These are phyloP conservation scores for Sminthurides aquaticus DNA, from an alignment of 2,888 invertebrate genomes.

Conservation along the genomic window DNA sequence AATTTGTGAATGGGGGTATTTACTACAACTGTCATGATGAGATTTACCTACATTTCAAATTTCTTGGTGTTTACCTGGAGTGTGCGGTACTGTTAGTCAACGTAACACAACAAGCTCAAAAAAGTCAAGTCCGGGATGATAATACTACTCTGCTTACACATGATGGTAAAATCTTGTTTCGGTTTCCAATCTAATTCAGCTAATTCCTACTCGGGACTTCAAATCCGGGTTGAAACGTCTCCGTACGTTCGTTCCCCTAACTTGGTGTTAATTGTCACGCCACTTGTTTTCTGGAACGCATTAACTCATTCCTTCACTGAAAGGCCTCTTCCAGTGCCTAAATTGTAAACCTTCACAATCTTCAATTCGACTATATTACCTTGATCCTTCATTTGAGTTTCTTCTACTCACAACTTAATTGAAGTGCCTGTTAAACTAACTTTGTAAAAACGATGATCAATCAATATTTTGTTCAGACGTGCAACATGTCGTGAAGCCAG, in stretches of 20 bases:
- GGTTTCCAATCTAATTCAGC: conserved; percentile 45
- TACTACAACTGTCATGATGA: no score
- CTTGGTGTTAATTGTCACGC: conserved; percentile 49
- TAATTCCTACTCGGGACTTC: conserved; percentile 43
- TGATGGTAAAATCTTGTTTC: conserved; percentile 42
- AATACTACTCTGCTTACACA: no score
- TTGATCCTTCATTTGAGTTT: no score
- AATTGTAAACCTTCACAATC: conserved; percentile 50
- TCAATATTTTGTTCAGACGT: conserved; percentile 70
- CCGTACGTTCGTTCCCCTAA: conserved; percentile 50
- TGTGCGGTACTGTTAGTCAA: no score
- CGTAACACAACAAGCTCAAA: no score
- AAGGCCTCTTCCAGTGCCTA: conserved; percentile 54
- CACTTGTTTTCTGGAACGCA: conserved; percentile 54
- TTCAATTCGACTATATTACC: not conserved
- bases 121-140: no score
- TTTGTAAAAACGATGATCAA: conserved; percentile 59
- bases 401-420: no score
- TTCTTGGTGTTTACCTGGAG: no score
- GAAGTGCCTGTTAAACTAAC: no score
- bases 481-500: conserved; percentile 90
- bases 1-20: no score
- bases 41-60: no score
- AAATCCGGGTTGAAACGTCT: conserved; percentile 49
- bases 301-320: conserved; percentile 54